Base-by-base conservation (phyloP, 2,797 vertebrate species). In the Ctenochaetus hawaiiensis region DNA sequence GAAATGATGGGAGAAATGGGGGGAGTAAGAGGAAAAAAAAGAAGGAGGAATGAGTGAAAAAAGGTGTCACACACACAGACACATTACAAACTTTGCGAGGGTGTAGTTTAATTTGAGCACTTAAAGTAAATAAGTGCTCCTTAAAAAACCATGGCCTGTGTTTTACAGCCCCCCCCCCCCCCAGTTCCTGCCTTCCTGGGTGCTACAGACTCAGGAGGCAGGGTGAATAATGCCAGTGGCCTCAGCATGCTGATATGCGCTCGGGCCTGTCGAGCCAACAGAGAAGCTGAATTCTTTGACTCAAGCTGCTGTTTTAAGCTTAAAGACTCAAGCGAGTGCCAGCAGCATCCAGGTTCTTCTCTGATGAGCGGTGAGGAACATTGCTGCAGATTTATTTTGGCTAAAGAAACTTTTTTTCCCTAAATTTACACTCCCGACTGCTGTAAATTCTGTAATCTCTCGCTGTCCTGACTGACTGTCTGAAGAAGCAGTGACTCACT, bases 181-280 rank as follows among this genome's bases (percentile, higher is more conserved):
- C 58, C 52, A 8, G 62, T 77, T 71, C 66, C 73, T 82, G 81
- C 80, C 80, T 88, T 82, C 85, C 80, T 75, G 79, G 74, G 79
- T 71, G 80, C 82, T 65, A 1, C 52, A 48, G 45, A 74, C 82
- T 34, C 74, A 79, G 68, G 48, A 49, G 49, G 71, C 51, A 30
- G 79, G 64, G 52, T 53, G 81, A 80, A 75, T 57, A 75, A 58
- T 43, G 54, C 64, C 69, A 54, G 74, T 80, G 81, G 87, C 70
- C 73, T 70, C 78, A 45, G 87, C 87, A 79, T 85, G 85, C 88
- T 91, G 70, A 89, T 86, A 92, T 93, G 66, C 70, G 90, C 89
- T 91, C 56, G 58, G 91, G 88, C 90, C 91, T 93, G 91, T 92
- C 80, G 26, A 80, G 67, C 75, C 77, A 75, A 57, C 48, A 2